Evolutionary conservation across 2,113 vertebrate species (phyloP), one percentile per base, ranked within the genome.

Genomic region (Tetrax tetrax): DNA sequence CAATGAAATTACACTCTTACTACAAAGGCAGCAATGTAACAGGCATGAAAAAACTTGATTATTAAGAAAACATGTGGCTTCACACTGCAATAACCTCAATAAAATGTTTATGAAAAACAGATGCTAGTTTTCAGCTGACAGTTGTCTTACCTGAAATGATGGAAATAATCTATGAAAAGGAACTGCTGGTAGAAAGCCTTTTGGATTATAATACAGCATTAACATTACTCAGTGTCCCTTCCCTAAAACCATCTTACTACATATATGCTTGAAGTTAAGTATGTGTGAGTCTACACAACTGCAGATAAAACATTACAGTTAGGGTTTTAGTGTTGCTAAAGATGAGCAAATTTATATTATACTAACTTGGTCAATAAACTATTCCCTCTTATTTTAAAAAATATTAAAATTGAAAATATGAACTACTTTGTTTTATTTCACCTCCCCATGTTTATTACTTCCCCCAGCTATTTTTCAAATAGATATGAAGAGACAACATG

Each of bases 11-110:
- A 93, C 37, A 87, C 35, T 33, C 83, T 37, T 60, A n/a, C 25
- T 84, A 72, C 27, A 87, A 84, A 96, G 74, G 69, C 77, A 82
- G 21, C 27, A 78, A 28, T n/a, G 9, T 24, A 91, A 94, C 10
- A 37, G 24, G 43, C 38, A 43, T 23, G 27, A 89, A 89, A 71
- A 92, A 95, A 80, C 31, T 59, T 77, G 59, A 69, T 77, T 92
- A 69, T 61, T 76, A 74, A 61, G 71, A 86, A 92, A 93, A 89
- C 33, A 66, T 63, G n/a, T 83, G 69, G 65, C 72, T 93, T 93
- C 70, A 91, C 81, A 87, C 74, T 57, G 33, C 53, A 72, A 14
- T 54, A 91, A 83, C 17, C 38, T 60, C 84, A 94, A 38, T 24
- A 75, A 92, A 71, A 72, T 24, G 45, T 20, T 91, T 43, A 84